Base-by-base conservation (phyloP, 1,140 invertebrate species). In the Neelides sp. region DNA sequence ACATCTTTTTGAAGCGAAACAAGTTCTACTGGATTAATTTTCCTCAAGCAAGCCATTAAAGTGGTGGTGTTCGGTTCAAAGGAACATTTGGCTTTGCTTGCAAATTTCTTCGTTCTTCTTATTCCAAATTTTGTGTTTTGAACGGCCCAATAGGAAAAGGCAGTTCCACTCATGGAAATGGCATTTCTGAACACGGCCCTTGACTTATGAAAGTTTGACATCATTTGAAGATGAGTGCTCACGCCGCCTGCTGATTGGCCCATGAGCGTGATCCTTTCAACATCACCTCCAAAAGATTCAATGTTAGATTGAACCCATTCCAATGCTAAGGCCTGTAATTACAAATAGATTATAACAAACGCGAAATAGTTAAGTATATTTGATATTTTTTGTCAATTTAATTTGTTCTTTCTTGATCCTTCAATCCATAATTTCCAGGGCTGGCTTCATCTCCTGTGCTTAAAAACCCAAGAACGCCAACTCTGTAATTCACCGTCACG, bases 241-340 rank as follows among this genome's bases (percentile, higher is more conserved):
- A 32, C 42, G 3, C 27, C 52, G 13, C 53, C 45, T 8, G 46
- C 48, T 28, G 35, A 41, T 17, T 50, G 52, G 3, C 53, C 53
- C 34, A 45, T 37, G 24, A 55, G n/a, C 4, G 53, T 55, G 17
- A 55, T 44, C 23, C 17, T 24, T 2, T 4, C 22, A 4, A 12
- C 2, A 19, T 56, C 54, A 4, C 54, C 54, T 3, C 54, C 54
- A 27, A 56, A 56, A 0, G 4, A 8, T 1, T 3, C 37, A 36
- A 56, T 52, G 35, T 56, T 56, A 4, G 51, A 48, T 15, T 43
- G 19, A 19, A 56, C 45, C 43, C 44, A 56, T 35, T 56, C 43
- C 2, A 52, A 12, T 17, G 45, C 54, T n/a, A 56, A 23, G 19
- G 54, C 54, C 44, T 56, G 54, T n/a, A n/a, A n/a, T n/a, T n/a